Evolutionary conservation across 2,113 vertebrate species (phyloP), one percentile per base, ranked within the genome.

Genomic region (Colossoma macropomum): DNA sequence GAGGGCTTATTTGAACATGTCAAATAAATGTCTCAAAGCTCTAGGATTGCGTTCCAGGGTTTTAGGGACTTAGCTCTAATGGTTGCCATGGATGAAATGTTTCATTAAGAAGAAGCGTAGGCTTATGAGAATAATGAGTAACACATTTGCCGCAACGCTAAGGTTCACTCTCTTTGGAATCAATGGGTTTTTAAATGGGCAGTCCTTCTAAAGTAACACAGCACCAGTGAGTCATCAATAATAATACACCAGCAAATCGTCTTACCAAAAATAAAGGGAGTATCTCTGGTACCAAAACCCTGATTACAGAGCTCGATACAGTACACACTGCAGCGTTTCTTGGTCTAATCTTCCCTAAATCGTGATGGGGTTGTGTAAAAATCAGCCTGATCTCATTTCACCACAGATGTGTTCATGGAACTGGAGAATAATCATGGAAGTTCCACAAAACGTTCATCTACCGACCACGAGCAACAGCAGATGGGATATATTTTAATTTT

Each of bases 61-160:
- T 74, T 32, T 3, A 10, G 23, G 75, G 59, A 76, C 54, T 76
- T 38, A 77, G 75, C 59, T 78, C 77, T 82, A 84, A 84, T 82
- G 79, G 82, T 73, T 74, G 60, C 30, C 30, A 60, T 75, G 75
- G 70, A 75, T 77, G 66, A 84, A 73, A 79, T 59, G 19, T 65
- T 79, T 63, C 69, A 87, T 84, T 84, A 84, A 71, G 75, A n/a
- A 38, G 76, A 63, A 34, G 75, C 4, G 25, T 15, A 28, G 79
- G 81, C 54, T 69, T 70, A 77, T 60, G 48, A 69, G 60, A 66
- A 81, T 34, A 66, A 62, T 62, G 59, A 62, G 60, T 41, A 66
- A 54, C 63, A n/a, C 52, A 32, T 81, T 56, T 34, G 62, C 15
- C n/a, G 60, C 56, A 30, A 28, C 23, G 38, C 50, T 62, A 32